Base-by-base conservation (phyloP, 2,797 vertebrate genomes). In the Karalla daura region DNA sequence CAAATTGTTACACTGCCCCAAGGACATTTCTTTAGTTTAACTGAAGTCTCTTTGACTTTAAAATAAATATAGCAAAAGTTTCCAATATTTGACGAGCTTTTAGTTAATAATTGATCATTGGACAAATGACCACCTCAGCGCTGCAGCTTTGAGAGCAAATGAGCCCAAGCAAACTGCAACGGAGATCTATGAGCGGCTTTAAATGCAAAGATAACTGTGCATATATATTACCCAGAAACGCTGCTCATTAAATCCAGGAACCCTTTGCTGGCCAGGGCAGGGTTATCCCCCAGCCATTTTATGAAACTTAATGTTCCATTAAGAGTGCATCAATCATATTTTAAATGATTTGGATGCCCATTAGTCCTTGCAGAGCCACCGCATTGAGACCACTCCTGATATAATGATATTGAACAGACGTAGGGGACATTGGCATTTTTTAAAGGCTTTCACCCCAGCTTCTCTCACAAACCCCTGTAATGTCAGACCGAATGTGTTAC, bases 241-340 rank as follows among this genome's bases (percentile, higher is more conserved):
- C 62, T 52, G 47, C 67, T 87, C 49, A 75, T 90, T 85, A 85
- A 81, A 75, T 79, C 73, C 43, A 37, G 53, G 37, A 45, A 32
- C 27, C 32, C 67, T 60, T 35, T 30, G 43, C 35, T 37, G 45
- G 63, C n/a, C 24, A 47, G 28, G 25, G 39, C 58, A 60, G 46
- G 63, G 58, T 44, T 72, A 50, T 72, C 65, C 55, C 43, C 41
- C 35, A 47, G 53, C 15, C 21, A 20, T 82, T 86, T 84, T 69
- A 70, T 83, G 60, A 79, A 87, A 78, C 53, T 46, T 84, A 73
- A 83, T 83, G 78, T 76, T 79, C 70, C 78, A 78, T 81, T 71
- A 81, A 63, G 51, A 56, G 59, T 14, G 56, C 72, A 86, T 90
- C 70, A 78, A 78, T 92, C 88, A 86, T 52, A 78, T 71, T 59